Conservation (phyloP, 2,797 vertebrate species). For the Limnodromus scolopaceus region DNA sequence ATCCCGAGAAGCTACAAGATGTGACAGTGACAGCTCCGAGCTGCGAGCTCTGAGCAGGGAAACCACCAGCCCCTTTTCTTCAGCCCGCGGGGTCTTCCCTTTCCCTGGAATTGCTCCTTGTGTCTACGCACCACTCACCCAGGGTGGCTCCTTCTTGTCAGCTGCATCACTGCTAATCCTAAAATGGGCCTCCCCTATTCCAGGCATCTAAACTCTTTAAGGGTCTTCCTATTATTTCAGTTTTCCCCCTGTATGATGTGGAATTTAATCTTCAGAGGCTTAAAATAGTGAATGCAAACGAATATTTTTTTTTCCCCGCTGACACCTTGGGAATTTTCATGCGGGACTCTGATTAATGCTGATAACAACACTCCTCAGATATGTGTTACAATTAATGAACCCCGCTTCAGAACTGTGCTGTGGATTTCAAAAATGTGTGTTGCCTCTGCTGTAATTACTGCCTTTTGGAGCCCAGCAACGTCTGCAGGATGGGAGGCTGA, state of each 20-base stretch:
- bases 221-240: background rate
- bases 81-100: background rate
- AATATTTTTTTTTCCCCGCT: background rate
- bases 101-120: background rate
- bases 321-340: conserved; percentile 19
- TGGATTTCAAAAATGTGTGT: background rate
- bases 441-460: conserved; percentile 29
- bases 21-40: background rate
- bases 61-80: background rate
- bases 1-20: background rate
- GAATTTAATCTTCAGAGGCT: conserved; percentile 36
- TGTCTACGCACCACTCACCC: background rate
- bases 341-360: conserved; percentile 40
- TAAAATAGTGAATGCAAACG: conserved; percentile 17
- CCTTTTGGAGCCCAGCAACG: background rate
- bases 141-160: background rate
- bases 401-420: background rate
- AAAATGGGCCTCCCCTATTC: background rate
- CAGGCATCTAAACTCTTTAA: background rate
- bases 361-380: conserved; percentile 10
- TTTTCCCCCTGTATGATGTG: background rate
- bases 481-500: conserved; percentile 34
- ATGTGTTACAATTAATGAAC: conserved; percentile 25
- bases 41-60: background rate
- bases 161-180: background rate